Percentiles rank a stretch among this genome's conserved stretches.
These are phyloP conservation scores for Toxostoma redivivum DNA, from an alignment of 2,113 vertebrate genomes.

Conservation along the genomic window DNA sequence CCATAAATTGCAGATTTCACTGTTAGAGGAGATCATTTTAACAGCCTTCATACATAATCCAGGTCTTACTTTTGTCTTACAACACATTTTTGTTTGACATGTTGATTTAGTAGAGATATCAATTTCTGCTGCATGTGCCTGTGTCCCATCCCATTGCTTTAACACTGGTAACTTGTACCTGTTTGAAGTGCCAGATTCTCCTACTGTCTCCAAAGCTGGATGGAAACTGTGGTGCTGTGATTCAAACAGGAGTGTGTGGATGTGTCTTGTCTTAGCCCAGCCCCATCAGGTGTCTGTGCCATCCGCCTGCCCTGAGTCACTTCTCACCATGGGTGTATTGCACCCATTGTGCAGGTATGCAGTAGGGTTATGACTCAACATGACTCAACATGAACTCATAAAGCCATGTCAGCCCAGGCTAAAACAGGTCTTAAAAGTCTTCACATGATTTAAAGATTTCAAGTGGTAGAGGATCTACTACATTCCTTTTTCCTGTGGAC, in stretches of 20 bases:
- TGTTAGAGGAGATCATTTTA: background rate
- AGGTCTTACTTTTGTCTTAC: background rate
- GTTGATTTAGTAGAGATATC: background rate
- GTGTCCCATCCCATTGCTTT: background rate
- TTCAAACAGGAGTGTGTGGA: background rate
- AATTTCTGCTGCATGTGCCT: background rate
- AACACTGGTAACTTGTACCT: background rate
- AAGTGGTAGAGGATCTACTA: background rate
- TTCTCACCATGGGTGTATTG: background rate
- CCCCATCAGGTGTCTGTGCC: background rate
- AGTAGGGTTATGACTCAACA: background rate
- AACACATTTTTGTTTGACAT: background rate
- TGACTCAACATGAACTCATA: background rate
- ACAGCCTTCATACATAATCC: background rate
- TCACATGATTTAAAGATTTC: background rate
- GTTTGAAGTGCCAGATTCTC: background rate
- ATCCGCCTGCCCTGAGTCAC: background rate
- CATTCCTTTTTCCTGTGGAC: background rate
- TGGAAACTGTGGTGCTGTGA: background rate
- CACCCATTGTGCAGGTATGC: fast-evolving
- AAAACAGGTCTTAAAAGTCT: background rate
- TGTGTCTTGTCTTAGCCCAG: background rate
- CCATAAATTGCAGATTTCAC: background rate
- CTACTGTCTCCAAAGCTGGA: background rate
- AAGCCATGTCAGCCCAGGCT: background rate